Evolutionary conservation across 2,113 vertebrate genomes (phyloP).

Genomic region (Pelecanus crispus): DNA sequence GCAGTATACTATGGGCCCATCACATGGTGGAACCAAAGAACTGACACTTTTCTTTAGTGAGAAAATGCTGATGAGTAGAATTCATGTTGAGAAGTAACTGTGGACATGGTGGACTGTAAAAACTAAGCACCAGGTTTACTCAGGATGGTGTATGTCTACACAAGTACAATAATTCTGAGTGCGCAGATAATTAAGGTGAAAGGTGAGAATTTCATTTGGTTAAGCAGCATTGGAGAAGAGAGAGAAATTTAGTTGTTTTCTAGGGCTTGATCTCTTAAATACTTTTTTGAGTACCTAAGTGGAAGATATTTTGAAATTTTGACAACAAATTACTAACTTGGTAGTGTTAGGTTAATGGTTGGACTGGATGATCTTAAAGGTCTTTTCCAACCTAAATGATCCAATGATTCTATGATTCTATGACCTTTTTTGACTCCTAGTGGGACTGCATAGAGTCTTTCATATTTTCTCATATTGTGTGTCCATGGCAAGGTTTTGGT

Average conservation of each 20-base stretch:
- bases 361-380: too few relatives aligned
- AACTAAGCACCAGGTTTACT: background rate
- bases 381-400: too few relatives aligned
- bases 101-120: background rate
- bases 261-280: background rate
- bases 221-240: background rate
- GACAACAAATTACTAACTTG: background rate
- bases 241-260: background rate
- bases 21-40: background rate
- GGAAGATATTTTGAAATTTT: background rate
- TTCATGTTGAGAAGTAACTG: background rate
- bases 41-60: background rate
- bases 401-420: too few relatives aligned
- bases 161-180: background rate
- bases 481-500: background rate
- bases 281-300: background rate
- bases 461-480: background rate
- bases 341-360: too few relatives aligned
- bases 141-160: background rate
- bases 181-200: background rate
- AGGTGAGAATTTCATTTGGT: background rate
- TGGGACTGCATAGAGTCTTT: background rate
- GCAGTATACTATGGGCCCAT: background rate
- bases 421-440: background rate
- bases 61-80: background rate